Evolutionary conservation across 2,888 invertebrate genomes (phyloP).

Genomic region (Alitta virens): DNA sequence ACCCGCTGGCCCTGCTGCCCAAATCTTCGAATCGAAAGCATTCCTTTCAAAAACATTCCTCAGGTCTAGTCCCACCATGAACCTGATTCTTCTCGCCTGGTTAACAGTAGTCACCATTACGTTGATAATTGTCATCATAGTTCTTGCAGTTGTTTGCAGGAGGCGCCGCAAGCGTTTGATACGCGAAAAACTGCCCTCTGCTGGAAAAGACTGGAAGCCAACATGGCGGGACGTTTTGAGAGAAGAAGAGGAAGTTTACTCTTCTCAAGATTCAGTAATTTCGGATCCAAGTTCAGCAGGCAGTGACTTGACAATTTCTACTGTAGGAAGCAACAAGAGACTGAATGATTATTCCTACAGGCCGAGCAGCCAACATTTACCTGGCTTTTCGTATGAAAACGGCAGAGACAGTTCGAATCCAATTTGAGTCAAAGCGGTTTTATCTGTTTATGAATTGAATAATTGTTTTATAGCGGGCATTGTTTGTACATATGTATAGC

Average conservation of each 20-base stretch:
- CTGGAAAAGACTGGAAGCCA: constrained; percentile 10
- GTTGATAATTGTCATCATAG: constrained; percentile 5
- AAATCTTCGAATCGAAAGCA: not conserved
- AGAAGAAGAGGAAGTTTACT: constrained; percentile 5
- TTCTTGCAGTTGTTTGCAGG: not conserved
- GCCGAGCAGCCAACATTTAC: not conserved
- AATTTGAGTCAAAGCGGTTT: too few relatives aligned
- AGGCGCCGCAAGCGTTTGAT: not conserved
- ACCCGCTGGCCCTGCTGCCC: not conserved
- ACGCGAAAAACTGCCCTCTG: constrained; percentile 9
- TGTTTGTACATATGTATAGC: too few relatives aligned
- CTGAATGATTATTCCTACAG: not conserved
- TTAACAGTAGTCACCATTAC: not conserved
- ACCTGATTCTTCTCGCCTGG: constrained; percentile 2
- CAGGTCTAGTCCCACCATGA: not conserved
- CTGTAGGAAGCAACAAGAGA: not conserved
- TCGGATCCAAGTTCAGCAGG: not conserved
- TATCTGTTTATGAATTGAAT: too few relatives aligned
- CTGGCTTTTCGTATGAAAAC: not conserved
- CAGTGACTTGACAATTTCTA: not conserved
- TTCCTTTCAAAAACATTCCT: not conserved
- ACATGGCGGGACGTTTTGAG: constrained; percentile 11
- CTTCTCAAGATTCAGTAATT: not conserved
- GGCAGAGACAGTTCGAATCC: too few relatives aligned
- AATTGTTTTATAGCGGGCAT: too few relatives aligned